Evolutionary conservation across 2,113 vertebrate genomes (phyloP).

Genomic region (Mesocricetus auratus): DNA sequence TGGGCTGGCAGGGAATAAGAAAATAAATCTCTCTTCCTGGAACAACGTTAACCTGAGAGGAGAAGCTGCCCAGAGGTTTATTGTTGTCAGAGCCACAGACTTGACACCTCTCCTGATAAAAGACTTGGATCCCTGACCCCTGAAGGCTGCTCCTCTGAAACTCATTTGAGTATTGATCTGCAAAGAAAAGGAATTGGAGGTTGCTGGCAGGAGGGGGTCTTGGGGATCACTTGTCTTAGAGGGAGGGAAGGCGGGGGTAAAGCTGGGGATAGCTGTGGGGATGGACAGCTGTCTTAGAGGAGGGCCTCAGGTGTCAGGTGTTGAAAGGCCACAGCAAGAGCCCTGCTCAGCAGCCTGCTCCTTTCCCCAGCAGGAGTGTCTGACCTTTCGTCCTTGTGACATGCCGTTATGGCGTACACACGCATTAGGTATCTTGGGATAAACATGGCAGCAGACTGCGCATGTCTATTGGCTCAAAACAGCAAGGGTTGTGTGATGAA

Average conservation of each 20-base stretch:
- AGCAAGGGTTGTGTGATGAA: not conserved
- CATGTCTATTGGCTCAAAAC: not conserved
- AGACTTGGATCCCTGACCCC: slow-evolving; percentile 74
- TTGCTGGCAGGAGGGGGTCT: not conserved
- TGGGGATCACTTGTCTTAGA: slow-evolving; percentile 31
- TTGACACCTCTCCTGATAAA: slow-evolving; percentile 68
- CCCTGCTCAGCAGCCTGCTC: not conserved
- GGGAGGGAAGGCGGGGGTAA: not conserved
- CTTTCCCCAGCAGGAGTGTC: not conserved
- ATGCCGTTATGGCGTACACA: not conserved
- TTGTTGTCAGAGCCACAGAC: slow-evolving; percentile 60
- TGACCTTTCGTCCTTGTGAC: not conserved
- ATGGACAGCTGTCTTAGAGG: slow-evolving; percentile 17
- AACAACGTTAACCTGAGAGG: slow-evolving; percentile 73
- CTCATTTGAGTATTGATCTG: slow-evolving; percentile 74
- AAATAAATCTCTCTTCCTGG: slow-evolving; percentile 75
- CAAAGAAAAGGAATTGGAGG: slow-evolving; percentile 64
- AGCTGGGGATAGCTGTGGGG: not conserved
- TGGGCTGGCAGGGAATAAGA: slow-evolving; percentile 40
- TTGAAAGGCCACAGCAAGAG: not conserved
- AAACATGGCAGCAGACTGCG: not conserved
- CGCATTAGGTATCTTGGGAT: not conserved
- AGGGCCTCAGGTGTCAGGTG: not conserved
- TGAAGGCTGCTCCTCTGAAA: slow-evolving; percentile 76
- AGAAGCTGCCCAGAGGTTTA: slow-evolving; percentile 72